Evolutionary conservation across 2,888 invertebrate genomes (phyloP).

Genomic region (Athrips mouffetella): DNA sequence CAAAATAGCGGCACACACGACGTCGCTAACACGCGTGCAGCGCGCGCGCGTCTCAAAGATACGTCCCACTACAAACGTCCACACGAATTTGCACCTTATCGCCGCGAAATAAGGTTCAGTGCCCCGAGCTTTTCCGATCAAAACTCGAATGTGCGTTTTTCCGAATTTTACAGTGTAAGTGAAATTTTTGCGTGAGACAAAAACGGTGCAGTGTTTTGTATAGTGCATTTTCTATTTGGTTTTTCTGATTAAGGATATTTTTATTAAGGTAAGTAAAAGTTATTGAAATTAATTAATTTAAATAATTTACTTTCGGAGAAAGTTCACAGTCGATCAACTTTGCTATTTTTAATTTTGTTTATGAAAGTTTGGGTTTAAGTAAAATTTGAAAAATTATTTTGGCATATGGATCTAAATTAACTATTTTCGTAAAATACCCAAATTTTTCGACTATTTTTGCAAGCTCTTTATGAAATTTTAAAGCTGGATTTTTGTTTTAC

Average conservation of each 20-base stretch:
- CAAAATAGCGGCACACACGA: conserved; percentile 60
- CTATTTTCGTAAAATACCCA: no score
- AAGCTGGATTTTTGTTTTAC: no score
- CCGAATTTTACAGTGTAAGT: conserved; percentile 3
- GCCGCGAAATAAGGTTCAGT: background rate
- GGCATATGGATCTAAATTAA: no score
- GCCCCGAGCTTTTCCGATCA: background rate
- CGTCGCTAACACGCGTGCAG: conserved; percentile 55
- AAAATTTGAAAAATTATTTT: no score
- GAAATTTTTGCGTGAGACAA: conserved; percentile 4
- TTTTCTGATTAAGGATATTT: background rate
- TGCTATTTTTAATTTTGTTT: no score
- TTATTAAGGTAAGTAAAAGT: background rate
- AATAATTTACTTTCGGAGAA: no score
- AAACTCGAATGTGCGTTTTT: conserved; percentile 2
- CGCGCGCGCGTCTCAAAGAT: conserved; percentile 34
- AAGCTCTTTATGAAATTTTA: no score
- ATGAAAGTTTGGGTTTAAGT: no score
- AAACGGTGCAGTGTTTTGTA: conserved; percentile 3
- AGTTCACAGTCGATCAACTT: no score
- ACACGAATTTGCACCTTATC: conserved; percentile 33
- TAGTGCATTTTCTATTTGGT: background rate
- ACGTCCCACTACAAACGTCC: conserved; percentile 18
- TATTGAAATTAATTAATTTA: background rate
- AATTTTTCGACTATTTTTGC: no score